phyloP scores from a whole-genome alignment of 2,113 vertebrate species.

The Petrocephalus zakoni region DNA sequence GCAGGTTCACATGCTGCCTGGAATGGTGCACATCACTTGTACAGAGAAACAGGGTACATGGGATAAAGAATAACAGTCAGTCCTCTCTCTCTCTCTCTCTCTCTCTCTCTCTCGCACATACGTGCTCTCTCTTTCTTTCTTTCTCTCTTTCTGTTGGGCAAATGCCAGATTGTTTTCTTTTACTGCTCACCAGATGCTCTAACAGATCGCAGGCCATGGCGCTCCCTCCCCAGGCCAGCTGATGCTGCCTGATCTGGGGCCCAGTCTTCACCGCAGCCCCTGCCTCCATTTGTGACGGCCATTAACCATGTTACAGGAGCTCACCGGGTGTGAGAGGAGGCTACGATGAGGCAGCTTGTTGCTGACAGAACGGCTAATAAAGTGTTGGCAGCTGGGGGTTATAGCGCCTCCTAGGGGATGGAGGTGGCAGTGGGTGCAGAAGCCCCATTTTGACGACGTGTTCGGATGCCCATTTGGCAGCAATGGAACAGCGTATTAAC shows the following conservation, averaged over 20 bases:
- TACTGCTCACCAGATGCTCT: conserved; percentile 18
- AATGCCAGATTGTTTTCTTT: background rate
- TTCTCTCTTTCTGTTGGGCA: background rate
- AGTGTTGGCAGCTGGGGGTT: background rate
- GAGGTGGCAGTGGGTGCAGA: background rate
- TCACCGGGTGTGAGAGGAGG: background rate
- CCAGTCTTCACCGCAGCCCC: background rate
- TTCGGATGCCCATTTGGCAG: background rate
- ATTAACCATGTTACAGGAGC: background rate
- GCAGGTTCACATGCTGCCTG: background rate
- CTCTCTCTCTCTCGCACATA: conserved; percentile 22
- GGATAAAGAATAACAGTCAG: background rate
- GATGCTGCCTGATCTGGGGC: background rate
- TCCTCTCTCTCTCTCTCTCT: conserved; percentile 11
- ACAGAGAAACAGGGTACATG: background rate
- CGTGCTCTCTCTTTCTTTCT: background rate
- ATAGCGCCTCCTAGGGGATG: background rate
- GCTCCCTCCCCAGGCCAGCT: conserved; percentile 11
- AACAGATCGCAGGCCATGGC: background rate
- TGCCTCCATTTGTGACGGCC: background rate
- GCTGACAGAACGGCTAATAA: background rate
- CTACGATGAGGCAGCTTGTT: background rate
- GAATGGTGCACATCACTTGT: background rate
- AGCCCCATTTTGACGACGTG: background rate
- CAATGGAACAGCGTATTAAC: background rate